Conservation (phyloP, 2,797 vertebrate species). For the Hippocampus kuda region DNA sequence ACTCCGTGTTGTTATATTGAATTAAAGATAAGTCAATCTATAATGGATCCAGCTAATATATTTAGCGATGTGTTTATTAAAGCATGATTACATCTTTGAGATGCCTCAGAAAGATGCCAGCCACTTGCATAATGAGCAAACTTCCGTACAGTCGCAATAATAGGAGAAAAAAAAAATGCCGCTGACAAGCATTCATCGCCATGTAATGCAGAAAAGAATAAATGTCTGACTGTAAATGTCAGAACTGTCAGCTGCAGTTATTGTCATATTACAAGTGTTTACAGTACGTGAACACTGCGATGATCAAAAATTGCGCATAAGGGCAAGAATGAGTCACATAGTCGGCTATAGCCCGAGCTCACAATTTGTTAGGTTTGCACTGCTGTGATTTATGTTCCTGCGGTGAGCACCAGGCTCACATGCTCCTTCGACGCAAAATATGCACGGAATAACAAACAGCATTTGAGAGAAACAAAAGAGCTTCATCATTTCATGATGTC, state of each 20-base stretch:
- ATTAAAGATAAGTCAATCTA: too few relatives aligned
- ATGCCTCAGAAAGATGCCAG: neutral
- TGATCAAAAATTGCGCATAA: conserved; percentile 53
- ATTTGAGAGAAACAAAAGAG: neutral
- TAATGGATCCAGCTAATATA: neutral
- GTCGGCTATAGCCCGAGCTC: conserved; percentile 31
- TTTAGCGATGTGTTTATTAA: neutral
- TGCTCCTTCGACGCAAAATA: conserved; percentile 25
- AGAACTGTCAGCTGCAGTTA: conserved; percentile 54
- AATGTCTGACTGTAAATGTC: conserved; percentile 42
- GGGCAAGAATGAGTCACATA: conserved; percentile 62
- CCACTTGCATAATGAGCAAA: neutral
- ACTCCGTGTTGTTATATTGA: neutral
- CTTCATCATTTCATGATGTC: neutral
- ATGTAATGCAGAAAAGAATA: conserved; percentile 42
- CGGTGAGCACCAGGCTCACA: conserved; percentile 19
- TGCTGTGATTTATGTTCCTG: conserved; percentile 53
- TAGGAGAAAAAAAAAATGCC: neutral
- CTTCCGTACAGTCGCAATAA: neutral
- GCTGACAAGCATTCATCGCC: conserved; percentile 37
- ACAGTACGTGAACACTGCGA: conserved; percentile 37
- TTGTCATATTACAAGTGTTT: conserved; percentile 54
- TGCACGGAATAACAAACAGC: neutral
- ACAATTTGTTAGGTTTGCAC: conserved; percentile 46
- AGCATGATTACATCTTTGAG: neutral